These are phyloP conservation scores for Thunnus maccoyii DNA, from an alignment of 2,113 vertebrate species.

Conservation along the genomic window DNA sequence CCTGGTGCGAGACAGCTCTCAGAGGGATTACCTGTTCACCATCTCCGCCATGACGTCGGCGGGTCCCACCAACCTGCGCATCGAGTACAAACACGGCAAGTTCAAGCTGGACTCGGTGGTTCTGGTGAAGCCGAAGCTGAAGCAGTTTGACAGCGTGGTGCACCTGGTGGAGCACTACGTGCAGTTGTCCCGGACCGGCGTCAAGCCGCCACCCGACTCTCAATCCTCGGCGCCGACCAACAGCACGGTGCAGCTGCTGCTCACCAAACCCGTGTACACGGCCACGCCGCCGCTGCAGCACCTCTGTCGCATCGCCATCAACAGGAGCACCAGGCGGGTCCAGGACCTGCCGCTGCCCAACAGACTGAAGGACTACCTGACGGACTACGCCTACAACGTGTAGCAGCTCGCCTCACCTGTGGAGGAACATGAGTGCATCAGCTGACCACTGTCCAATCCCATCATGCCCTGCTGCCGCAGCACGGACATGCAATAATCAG, in stretches of 20 bases:
- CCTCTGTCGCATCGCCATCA: slow-evolving; percentile 92
- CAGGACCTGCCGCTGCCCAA: slow-evolving; percentile 93
- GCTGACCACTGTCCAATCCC: slow-evolving; percentile 9
- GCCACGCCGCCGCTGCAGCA: slow-evolving; percentile 91
- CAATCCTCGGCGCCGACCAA: slow-evolving; percentile 85
- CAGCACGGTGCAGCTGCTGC: slow-evolving; percentile 93
- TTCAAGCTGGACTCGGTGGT: slow-evolving; percentile 98
- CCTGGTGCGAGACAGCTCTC: slow-evolving; percentile 95
- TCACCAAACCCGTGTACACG: slow-evolving; percentile 92
- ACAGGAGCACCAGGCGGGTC: slow-evolving; percentile 88
- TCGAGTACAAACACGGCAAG: slow-evolving; percentile 94
- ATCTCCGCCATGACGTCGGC: slow-evolving; percentile 97
- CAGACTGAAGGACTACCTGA: slow-evolving; percentile 94
- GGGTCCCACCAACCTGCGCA: slow-evolving; percentile 95
- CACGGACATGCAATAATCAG: neutral
- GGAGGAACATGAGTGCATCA: neutral
- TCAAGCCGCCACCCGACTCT: slow-evolving; percentile 67
- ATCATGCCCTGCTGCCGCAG: neutral
- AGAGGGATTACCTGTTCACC: slow-evolving; percentile 95
- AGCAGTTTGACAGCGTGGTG: slow-evolving; percentile 96
- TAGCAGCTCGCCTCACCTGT: slow-evolving; percentile 66
- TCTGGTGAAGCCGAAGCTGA: slow-evolving; percentile 92
- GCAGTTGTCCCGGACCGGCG: slow-evolving; percentile 87
- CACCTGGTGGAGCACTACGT: slow-evolving; percentile 97
- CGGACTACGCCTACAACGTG: slow-evolving; percentile 93